A percentile compares a stretch with the other conserved stretches of the same genome.
Evolutionary conservation across 2,113 vertebrate species (phyloP).

Genomic region (Microtus oregoni): DNA sequence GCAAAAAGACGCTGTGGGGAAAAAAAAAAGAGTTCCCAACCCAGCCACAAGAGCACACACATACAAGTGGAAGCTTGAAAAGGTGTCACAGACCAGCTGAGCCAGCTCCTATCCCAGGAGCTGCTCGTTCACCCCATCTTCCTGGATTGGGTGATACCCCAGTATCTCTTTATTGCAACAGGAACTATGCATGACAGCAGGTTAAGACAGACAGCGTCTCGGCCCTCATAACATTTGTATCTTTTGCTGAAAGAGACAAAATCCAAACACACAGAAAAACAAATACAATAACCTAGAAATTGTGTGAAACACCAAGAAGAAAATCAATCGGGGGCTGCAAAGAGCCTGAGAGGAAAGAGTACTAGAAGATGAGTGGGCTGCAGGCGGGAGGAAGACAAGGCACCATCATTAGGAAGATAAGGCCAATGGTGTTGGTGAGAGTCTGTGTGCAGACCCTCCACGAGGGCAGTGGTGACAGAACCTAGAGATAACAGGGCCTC

Average conservation of each 20-base stretch:
- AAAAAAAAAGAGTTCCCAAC: not conserved
- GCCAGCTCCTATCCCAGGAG: not conserved
- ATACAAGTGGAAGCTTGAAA: not conserved
- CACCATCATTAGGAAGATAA: not conserved
- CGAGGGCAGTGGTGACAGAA: not conserved
- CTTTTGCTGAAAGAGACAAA: slow-evolving; percentile 41
- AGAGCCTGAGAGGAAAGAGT: not conserved
- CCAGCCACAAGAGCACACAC: not conserved
- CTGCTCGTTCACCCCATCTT: not conserved
- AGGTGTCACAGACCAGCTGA: not conserved
- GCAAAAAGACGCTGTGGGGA: not conserved
- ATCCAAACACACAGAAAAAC: slow-evolving; percentile 33
- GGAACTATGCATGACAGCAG: not conserved
- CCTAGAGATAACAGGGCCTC: not conserved
- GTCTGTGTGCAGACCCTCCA: not conserved
- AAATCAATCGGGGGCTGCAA: not conserved
- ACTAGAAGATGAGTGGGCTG: not conserved
- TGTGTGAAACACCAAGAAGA: not conserved
- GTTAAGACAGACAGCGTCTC: not conserved
- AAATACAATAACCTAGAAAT: not conserved
- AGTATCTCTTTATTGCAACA: not conserved
- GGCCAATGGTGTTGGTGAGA: not conserved
- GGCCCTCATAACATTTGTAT: not conserved
- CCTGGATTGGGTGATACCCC: not conserved
- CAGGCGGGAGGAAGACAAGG: not conserved